A percentile compares a stretch with the other conserved stretches of the same genome.
Evolutionary conservation across 2,888 invertebrate species (phyloP).

Genomic region (Hybos culiciformis): DNA sequence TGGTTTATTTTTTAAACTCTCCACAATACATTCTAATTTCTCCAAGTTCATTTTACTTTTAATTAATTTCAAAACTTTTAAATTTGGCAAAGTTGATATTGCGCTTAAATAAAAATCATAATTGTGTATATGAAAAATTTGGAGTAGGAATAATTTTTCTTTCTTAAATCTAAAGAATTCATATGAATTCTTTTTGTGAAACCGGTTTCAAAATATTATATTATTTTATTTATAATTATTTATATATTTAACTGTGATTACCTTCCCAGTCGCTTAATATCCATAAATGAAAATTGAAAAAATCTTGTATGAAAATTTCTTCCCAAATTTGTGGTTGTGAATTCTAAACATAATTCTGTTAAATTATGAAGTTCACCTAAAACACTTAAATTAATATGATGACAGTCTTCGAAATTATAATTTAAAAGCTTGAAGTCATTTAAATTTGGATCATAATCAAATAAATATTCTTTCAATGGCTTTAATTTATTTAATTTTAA

Average conservation of each 20-base stretch:
- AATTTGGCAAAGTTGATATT: conserved; percentile 14
- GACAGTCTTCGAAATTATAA: conserved; percentile 24
- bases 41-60: conserved; percentile 24
- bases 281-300: conserved; percentile 24
- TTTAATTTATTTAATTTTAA: neutral
- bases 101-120: conserved; percentile 16
- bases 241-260: conserved; percentile 10
- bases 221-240: neutral
- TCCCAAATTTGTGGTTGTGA: conserved; percentile 21
- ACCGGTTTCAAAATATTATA: neutral
- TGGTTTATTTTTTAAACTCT: conserved; percentile 16
- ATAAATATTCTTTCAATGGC: neutral
- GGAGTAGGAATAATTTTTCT: neutral
- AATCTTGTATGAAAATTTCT: conserved; percentile 22
- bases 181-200: neutral
- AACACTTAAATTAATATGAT: conserved; percentile 25
- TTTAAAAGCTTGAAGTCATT: neutral
- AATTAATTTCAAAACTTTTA: conserved; percentile 23
- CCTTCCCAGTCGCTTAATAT: conserved; percentile 21
- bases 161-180: neutral
- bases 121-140: neutral
- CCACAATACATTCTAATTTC: conserved; percentile 20
- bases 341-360: conserved; percentile 21
- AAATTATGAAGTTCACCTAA: conserved; percentile 21
- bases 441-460: neutral